These are phyloP conservation scores for Tinea trinotella DNA, from an alignment of 2,888 invertebrate genomes.

Conservation along the genomic window DNA sequence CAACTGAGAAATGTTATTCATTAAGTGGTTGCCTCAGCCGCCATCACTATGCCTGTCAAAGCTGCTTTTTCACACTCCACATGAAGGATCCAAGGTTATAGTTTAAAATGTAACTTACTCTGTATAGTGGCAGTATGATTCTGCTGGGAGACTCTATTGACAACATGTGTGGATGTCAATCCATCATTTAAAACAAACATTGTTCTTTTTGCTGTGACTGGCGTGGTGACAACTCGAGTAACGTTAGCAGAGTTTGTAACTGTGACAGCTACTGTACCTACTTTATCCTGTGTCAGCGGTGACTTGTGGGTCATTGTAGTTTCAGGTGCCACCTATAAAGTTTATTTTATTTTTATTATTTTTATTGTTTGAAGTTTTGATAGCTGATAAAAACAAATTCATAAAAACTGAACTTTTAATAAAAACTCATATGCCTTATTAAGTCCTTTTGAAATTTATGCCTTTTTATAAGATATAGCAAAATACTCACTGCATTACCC, in stretches of 20 bases:
- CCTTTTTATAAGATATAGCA: no score
- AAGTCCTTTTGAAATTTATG: background rate
- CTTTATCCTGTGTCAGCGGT: constrained; percentile 66
- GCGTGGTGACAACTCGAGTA: constrained; percentile 57
- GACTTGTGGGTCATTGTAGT: constrained; percentile 68
- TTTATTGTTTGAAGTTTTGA: no score
- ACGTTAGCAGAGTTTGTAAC: constrained; percentile 58
- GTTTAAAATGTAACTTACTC: constrained; percentile 39
- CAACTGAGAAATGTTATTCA: no score
- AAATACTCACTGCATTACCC: constrained; percentile 57
- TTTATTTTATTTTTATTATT: no score
- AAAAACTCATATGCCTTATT: no score
- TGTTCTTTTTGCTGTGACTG: constrained; percentile 46
- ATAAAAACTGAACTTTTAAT: background rate
- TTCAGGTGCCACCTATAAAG: constrained; percentile 60
- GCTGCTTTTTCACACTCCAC: no score
- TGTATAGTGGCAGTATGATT: constrained; percentile 66
- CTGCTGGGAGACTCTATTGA: constrained; percentile 60
- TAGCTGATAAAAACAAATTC: no score
- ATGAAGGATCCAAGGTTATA: no score
- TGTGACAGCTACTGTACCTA: constrained; percentile 54
- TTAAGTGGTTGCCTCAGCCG: no score
- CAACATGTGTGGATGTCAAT: constrained; percentile 40
- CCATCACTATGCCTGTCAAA: no score
- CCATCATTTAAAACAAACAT: constrained; percentile 68